Evolutionary conservation across 2,888 invertebrate genomes (phyloP), one percentile per base, ranked within the genome.

Genomic region (Coenonympha arcania): DNA sequence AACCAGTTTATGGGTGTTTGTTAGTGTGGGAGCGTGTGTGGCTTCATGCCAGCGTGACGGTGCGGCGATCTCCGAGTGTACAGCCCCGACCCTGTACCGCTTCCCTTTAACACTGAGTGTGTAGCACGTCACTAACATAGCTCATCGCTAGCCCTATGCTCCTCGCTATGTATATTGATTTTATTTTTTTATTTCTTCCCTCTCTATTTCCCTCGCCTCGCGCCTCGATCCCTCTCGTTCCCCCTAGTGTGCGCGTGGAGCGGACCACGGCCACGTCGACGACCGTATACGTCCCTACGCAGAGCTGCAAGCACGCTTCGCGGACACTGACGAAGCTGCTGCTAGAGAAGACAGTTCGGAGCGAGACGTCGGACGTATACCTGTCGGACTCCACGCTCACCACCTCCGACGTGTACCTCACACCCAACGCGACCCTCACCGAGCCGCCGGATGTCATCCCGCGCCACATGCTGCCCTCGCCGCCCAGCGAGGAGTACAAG

Each of bases 361-460:
- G 62, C 62, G 81, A 79, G 51, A 54, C 63, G 43, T 73, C 79
- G 4, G 82, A 80, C 58, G 18, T 56, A 28, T 86, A 65, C 68
- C 73, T 77, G 3, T 80, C 85, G 47, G 73, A 79, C 73, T 55
- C 63, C 49, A 76, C 85, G 44, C 71, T 80, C 37, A 65, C 58
- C 19, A 66, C 66, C n/a, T 73, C 75, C 46, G 57, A 57, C 8
- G 36, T 68, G 42, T 85, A 65, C 68, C 74, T 76, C 43, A 79
- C 86, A 30, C 81, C 84, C 45, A 73, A 79, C 71, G 52, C 62
- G 48, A 75, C 85, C 48, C 73, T 78, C 45, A 62, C 61, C 13
- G 69, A 67, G 4, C 73, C 75, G 43, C 83, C 80, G 16, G 84
- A 82, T 73, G 70, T 82, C 30, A 70, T 82, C 55, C 79, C 79